A percentile compares a stretch with the other conserved stretches of the same genome.
Conservation (phyloP, 2,888 invertebrate genomes). For the Netelia fuscicornis region DNA sequence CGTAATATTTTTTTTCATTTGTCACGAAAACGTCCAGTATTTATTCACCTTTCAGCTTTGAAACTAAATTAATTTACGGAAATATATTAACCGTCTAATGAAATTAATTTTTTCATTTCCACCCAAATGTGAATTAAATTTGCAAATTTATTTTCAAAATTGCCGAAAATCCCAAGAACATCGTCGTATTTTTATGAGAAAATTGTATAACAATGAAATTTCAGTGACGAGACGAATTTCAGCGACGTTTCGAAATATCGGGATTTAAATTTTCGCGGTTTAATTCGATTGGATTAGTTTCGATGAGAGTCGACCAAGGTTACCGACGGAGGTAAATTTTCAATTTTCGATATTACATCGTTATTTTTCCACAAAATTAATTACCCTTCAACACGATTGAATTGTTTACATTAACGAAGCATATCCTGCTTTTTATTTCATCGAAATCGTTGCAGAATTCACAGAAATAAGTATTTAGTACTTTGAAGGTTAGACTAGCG, state of each 20-base stretch:
- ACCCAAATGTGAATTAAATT: no score
- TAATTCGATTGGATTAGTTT: no score
- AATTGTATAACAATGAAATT: background rate
- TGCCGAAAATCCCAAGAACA: background rate
- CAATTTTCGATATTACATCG: background rate
- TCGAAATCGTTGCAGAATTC: no score
- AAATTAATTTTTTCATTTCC: background rate
- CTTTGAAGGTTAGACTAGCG: no score
- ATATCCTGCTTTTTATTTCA: no score
- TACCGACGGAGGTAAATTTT: no score
- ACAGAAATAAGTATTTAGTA: no score
- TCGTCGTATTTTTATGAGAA: background rate
- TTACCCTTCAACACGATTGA: no score
- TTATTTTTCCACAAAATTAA: no score
- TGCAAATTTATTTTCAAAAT: background rate
- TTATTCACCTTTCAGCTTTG: background rate
- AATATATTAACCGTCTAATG: background rate
- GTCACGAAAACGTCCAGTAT: background rate
- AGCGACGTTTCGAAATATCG: background rate
- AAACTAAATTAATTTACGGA: background rate
- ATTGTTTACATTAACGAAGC: no score
- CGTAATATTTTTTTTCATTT: background rate
- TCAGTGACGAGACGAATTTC: background rate
- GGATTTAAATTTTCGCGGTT: no score
- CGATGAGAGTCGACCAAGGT: no score